These are phyloP conservation scores for Dynastes hyllus DNA, from an alignment of 2,888 invertebrate species.

Conservation along the genomic window DNA sequence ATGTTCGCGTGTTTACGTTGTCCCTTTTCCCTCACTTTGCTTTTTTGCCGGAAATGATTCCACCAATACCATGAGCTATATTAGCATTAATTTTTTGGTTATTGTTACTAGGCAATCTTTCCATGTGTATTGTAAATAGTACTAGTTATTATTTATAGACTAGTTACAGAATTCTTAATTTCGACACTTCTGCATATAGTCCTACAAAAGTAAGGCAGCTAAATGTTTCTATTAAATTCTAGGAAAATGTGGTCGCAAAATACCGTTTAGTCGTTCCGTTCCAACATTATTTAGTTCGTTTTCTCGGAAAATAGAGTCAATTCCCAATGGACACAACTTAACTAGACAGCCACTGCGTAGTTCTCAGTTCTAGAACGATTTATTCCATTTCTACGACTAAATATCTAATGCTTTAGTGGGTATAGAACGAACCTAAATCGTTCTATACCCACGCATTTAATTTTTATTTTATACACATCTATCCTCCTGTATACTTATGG, in stretches of 20 bases:
- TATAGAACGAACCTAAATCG: too few relatives aligned
- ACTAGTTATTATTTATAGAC: background rate
- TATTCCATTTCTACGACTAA: background rate
- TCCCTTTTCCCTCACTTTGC: too few relatives aligned
- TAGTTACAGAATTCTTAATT: background rate
- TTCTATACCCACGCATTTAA: background rate
- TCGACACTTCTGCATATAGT: background rate
- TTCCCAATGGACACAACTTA: slow-evolving; percentile 17
- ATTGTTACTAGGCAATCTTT: too few relatives aligned
- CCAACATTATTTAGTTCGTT: slow-evolving; percentile 22
- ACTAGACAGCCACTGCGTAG: background rate
- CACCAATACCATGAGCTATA: too few relatives aligned
- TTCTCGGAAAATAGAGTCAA: background rate
- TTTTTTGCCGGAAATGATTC: too few relatives aligned
- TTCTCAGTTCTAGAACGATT: background rate
- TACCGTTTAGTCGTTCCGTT: background rate
- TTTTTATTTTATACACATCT: background rate
- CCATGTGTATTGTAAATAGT: too few relatives aligned
- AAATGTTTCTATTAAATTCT: background rate
- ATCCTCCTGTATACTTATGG: background rate
- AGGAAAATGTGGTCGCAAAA: background rate
- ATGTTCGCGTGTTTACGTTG: too few relatives aligned
- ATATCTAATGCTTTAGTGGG: too few relatives aligned
- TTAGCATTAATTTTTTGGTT: too few relatives aligned
- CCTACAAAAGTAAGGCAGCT: background rate